Conservation (phyloP, 2,113 vertebrate genomes). For the Ctenomys sociabilis region DNA sequence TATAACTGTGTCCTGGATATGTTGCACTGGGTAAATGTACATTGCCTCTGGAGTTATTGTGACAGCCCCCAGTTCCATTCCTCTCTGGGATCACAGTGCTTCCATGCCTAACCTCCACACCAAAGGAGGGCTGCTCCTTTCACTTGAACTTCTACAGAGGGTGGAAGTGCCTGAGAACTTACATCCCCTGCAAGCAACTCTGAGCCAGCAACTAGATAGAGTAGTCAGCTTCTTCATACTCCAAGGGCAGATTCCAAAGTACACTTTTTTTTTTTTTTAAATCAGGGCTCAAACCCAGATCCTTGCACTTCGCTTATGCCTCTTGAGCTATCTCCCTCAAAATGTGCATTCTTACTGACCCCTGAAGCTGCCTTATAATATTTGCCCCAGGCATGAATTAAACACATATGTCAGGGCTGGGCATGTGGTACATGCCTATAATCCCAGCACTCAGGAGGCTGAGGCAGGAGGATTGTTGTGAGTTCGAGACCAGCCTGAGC, state of each 20-base stretch:
- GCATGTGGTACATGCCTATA: too few relatives aligned
- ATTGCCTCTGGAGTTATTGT: background rate
- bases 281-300: too few relatives aligned
- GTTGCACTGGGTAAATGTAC: background rate
- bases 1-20: background rate
- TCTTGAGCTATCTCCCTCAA: background rate
- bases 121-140: background rate
- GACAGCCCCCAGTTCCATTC: background rate
- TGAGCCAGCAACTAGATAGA: background rate
- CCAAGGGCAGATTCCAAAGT: background rate
- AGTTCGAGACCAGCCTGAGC: too few relatives aligned
- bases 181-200: background rate
- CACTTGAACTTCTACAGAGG: background rate
- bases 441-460: too few relatives aligned
- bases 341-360: background rate
- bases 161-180: background rate
- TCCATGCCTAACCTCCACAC: background rate
- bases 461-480: too few relatives aligned
- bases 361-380: background rate
- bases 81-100: background rate
- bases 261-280: too few relatives aligned
- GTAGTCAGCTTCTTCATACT: background rate
- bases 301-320: too few relatives aligned
- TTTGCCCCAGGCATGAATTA: background rate
- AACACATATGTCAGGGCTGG: background rate